A percentile compares a stretch with the other conserved stretches of the same genome.
Evolutionary conservation across 2,113 vertebrate genomes (phyloP).

Genomic region (Eleginops maclovinus): DNA sequence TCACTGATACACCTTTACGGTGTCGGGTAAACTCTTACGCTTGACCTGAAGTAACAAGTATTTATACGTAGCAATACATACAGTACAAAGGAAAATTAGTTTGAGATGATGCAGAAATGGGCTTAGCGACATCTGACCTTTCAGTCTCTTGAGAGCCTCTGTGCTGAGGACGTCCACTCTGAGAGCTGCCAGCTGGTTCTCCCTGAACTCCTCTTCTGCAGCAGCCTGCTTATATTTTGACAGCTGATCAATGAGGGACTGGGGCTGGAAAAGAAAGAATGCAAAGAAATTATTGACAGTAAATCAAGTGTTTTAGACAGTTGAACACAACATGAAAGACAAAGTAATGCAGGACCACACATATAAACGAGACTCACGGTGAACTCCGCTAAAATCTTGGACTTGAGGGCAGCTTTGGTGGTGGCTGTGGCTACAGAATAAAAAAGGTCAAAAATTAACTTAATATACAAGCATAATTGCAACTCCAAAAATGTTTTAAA

Average conservation of each 20-base stretch:
- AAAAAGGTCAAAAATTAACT: neutral
- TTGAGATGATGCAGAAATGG: constrained; percentile 24
- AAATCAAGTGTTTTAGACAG: neutral
- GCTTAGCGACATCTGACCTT: constrained; percentile 85
- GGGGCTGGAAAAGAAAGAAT: constrained; percentile 82
- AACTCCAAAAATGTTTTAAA: neutral
- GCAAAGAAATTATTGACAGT: neutral
- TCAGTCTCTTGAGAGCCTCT: constrained; percentile 94
- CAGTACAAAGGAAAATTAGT: constrained; percentile 1
- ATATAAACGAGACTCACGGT: constrained; percentile 86
- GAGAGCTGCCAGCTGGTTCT: constrained; percentile 94
- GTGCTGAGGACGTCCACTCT: constrained; percentile 94
- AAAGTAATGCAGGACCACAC: neutral
- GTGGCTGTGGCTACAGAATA: constrained; percentile 81
- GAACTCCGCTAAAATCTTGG: constrained; percentile 98
- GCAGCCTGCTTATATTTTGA: constrained; percentile 85
- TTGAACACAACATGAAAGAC: neutral
- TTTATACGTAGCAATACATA: neutral
- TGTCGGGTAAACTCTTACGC: no score
- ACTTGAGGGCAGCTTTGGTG: constrained; percentile 93
- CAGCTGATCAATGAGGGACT: constrained; percentile 91
- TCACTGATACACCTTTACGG: no score
- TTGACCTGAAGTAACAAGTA: neutral
- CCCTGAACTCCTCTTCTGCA: constrained; percentile 92
- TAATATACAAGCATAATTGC: neutral